Conservation (phyloP, 2,113 vertebrate genomes). For the Coptodon rendalli region DNA sequence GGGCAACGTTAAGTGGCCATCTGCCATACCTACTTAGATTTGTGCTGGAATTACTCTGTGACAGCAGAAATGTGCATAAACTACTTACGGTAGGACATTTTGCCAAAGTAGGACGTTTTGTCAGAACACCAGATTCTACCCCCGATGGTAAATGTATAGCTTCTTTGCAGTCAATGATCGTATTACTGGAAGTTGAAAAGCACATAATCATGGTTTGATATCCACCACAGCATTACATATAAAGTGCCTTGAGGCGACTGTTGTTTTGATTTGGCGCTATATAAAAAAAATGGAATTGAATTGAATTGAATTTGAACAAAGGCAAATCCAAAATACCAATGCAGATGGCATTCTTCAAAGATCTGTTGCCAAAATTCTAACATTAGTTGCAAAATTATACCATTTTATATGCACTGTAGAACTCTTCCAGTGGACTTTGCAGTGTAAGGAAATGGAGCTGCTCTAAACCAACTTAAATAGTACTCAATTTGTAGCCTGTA, state of each 20-base stretch:
- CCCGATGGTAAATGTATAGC: background rate
- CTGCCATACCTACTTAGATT: too few species aligned
- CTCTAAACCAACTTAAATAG: background rate
- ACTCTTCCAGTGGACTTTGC: background rate
- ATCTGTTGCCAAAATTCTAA: background rate
- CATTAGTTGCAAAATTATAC: background rate
- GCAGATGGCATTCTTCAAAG: background rate
- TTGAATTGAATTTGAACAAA: background rate
- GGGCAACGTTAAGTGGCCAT: too few species aligned
- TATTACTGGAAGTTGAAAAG: background rate
- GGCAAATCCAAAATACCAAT: rapidly evolving
- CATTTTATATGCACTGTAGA: background rate
- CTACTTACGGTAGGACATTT: too few species aligned
- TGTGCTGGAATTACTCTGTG: too few species aligned
- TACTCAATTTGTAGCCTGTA: slow-evolving; percentile 10
- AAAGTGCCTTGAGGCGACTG: background rate
- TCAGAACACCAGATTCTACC: rapidly evolving
- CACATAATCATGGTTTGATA: background rate
- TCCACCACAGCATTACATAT: background rate
- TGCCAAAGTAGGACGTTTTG: too few species aligned
- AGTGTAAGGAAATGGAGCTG: background rate
- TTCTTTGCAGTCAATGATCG: background rate
- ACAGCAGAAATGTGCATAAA: too few species aligned
- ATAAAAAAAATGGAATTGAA: background rate
- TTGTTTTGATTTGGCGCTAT: background rate